Percentiles rank a stretch among this genome's conserved stretches.
Conservation (phyloP, 64 coral and sea anemone species). For the Porites australiensis region DNA sequence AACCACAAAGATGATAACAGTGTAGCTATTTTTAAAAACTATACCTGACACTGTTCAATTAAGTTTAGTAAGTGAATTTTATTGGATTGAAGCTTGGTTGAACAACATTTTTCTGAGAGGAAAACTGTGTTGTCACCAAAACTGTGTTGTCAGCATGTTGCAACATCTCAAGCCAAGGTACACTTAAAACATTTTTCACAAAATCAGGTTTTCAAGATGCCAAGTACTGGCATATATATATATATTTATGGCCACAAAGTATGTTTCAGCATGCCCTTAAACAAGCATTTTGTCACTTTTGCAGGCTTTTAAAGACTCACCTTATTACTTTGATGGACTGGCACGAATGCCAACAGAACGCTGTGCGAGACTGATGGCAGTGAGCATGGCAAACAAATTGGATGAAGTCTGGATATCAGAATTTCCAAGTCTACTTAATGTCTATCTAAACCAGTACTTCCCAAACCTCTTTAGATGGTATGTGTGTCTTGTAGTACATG, state of each 20-base stretch:
- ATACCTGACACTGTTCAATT: too few relatives aligned
- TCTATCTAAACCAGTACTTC: conserved; percentile 60
- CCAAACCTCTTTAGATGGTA: conserved; percentile 59
- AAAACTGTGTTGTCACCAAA: too few relatives aligned
- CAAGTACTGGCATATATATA: neutral
- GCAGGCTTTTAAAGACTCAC: conserved; percentile 30
- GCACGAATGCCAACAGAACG: conserved; percentile 66
- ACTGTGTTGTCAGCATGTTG: too few relatives aligned
- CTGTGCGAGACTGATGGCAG: conserved; percentile 69
- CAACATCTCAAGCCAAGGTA: too few relatives aligned
- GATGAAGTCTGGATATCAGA: conserved; percentile 79
- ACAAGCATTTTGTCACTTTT: neutral
- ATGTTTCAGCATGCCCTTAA: neutral
- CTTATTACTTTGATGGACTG: neutral
- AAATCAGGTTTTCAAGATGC: too few relatives aligned
- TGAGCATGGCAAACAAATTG: conserved; percentile 68
- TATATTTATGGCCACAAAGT: neutral
- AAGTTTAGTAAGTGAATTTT: too few relatives aligned
- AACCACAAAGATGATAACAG: too few relatives aligned
- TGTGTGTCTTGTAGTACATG: neutral
- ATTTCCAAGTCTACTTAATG: conserved; percentile 10
- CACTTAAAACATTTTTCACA: too few relatives aligned
- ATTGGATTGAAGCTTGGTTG: too few relatives aligned
- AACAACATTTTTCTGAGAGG: too few relatives aligned
- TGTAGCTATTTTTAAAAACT: too few relatives aligned